A percentile compares a stretch with the other conserved stretches of the same genome.
phyloP scores from a whole-genome alignment of 1,140 invertebrate genomes.

The Penaeus indicus region DNA sequence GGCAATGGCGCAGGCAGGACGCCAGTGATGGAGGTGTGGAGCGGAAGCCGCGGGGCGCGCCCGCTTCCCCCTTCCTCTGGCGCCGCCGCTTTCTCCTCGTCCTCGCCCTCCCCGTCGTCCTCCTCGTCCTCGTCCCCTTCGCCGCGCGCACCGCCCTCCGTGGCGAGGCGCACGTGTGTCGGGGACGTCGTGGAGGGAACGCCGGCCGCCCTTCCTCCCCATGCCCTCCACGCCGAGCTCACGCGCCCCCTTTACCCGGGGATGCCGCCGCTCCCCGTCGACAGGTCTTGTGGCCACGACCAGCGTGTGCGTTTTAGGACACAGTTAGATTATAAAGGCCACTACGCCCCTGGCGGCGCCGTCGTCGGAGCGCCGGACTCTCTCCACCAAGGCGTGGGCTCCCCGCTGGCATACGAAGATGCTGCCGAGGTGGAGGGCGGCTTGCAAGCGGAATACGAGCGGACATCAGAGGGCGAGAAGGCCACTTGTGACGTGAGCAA shows the following conservation, averaged over 20 bases:
- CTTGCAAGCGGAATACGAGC: background rate
- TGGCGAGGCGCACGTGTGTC: background rate
- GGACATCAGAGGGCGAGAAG: conserved; percentile 8
- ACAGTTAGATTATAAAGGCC: too few species aligned
- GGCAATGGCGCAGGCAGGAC: too few species aligned
- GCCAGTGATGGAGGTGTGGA: conserved; percentile 50
- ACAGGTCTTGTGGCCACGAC: too few species aligned
- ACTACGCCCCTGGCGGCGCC: too few species aligned
- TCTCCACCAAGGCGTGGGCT: too few species aligned
- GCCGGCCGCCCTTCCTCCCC: background rate
- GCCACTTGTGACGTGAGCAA: background rate
- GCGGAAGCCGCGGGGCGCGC: background rate
- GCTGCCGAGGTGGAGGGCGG: background rate
- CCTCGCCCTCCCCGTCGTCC: conserved; percentile 29
- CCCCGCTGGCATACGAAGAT: too few species aligned
- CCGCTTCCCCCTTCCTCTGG: conserved; percentile 2
- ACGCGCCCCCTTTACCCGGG: too few species aligned
- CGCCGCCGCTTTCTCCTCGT: conserved; percentile 19
- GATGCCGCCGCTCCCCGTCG: too few species aligned
- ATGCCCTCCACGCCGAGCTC: background rate
- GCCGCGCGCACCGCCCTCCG: background rate
- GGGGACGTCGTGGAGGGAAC: conserved; percentile 16
- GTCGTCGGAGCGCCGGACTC: too few species aligned
- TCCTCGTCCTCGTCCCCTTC: conserved; percentile 35
- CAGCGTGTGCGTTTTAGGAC: too few species aligned